A percentile compares a stretch with the other conserved stretches of the same genome.
Conservation (phyloP, 2,113 vertebrate genomes). For the Mus musculus region GRCm39 chrX:6580001-6580500, state of each 20-base stretch:
- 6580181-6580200: conserved; percentile 1
- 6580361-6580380: neutral
- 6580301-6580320: neutral
- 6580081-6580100: neutral
- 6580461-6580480: neutral
- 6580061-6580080: neutral
- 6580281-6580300: conserved; percentile 28
- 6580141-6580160: neutral
- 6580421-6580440: conserved; percentile 6
- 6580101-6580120: neutral
- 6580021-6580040: neutral
- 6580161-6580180: neutral
- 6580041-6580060: neutral
- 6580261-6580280: conserved; percentile 10
- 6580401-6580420: conserved; percentile 1
- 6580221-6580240: neutral
- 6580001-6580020: neutral
- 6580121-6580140: neutral
- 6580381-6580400: conserved; percentile 23
- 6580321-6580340: neutral
- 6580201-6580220: conserved; percentile 37
- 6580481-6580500: conserved; percentile 37
- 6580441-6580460: neutral
- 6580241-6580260: neutral
- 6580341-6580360: neutral